Evolutionary conservation across 1,140 invertebrate genomes (phyloP), one percentile per base, ranked within the genome.

Genomic region (Leptinotarsa texana): DNA sequence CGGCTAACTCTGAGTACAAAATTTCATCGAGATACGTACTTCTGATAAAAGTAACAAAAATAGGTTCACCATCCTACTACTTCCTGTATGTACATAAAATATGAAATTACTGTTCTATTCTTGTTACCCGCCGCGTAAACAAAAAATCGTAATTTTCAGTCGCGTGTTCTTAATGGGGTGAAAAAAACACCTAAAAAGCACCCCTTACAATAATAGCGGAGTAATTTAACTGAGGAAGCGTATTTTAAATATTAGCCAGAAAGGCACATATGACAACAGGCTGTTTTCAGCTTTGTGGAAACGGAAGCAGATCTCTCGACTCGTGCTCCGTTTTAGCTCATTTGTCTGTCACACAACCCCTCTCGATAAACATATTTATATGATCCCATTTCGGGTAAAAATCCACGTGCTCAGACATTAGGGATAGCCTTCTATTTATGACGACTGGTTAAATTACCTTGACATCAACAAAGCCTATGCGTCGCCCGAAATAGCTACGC

Each of bases 211-310:
- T 80, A 81, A 81, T 81, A 78, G 72, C 66, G 72, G 61, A 57
- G 75, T 79, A 78, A 81, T 80, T 82, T 81, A 77, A 81, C 74
- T 79, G 75, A 76, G 79, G 79, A 80, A 80, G 76, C 77, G 75
- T 73, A 78, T 79, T 81, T 81, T 82, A 81, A 83, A 80, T 81
- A 80, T 80, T 63, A 75, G 77, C 79, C 79, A 82, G 78, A 76
- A 76, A 75, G 76, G 69, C 79, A 78, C 82, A 82, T 79, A 80
- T 81, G 81, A 83, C 80, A 83, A 81, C 83, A 83, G 82, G 77
- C 80, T 82, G 82, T 81, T 82, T 84, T 81, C 83, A 82, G 81
- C 77, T 84, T 84, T 83, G 78, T 82, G 83, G 80, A 84, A 84
- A 83, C 83, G 83, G 83, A 84, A 84, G 79, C 80, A 63, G 73